Evolutionary conservation across 1,140 invertebrate species (phyloP).

Genomic region (Augochlora pura): DNA sequence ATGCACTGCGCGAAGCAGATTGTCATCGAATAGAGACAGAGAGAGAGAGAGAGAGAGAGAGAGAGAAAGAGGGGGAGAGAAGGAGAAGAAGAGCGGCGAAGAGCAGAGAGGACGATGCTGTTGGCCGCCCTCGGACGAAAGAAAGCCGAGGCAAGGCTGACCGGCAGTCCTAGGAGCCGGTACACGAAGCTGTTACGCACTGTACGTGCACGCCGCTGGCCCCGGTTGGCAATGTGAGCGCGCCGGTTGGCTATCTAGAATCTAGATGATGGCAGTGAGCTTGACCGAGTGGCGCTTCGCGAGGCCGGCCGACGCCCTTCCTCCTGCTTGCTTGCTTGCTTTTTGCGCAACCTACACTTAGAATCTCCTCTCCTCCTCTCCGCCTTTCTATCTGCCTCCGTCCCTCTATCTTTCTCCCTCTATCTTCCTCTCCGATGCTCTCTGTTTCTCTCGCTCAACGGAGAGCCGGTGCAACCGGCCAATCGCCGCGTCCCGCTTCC

Average conservation of each 20-base stretch:
- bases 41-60: no score
- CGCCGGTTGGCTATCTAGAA: slow-evolving; percentile 56
- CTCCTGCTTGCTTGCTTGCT: slow-evolving; percentile 51
- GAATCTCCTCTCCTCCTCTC: slow-evolving; percentile 39
- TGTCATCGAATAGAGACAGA: no score
- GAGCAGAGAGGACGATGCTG: slow-evolving; percentile 2
- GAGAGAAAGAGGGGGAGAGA: no score
- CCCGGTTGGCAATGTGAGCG: neutral
- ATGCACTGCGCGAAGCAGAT: no score
- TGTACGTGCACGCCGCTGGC: no score
- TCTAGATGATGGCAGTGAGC: slow-evolving; percentile 75
- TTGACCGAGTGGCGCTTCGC: slow-evolving; percentile 76
- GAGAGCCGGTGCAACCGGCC: neutral
- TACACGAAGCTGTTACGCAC: slow-evolving; percentile 13
- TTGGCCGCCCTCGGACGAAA: slow-evolving; percentile 34
- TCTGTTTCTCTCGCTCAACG: neutral
- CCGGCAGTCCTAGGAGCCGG: slow-evolving; percentile 49
- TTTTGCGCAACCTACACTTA: slow-evolving; percentile 64
- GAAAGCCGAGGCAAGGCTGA: slow-evolving; percentile 53
- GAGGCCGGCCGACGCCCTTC: slow-evolving; percentile 75
- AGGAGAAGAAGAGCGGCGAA: no score
- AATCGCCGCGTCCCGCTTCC: neutral
- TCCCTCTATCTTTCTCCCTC: neutral
- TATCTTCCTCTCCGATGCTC: neutral
- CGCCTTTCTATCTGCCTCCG: neutral